Conservation (phyloP, 2,888 invertebrate genomes). For the Agrochola litura region DNA sequence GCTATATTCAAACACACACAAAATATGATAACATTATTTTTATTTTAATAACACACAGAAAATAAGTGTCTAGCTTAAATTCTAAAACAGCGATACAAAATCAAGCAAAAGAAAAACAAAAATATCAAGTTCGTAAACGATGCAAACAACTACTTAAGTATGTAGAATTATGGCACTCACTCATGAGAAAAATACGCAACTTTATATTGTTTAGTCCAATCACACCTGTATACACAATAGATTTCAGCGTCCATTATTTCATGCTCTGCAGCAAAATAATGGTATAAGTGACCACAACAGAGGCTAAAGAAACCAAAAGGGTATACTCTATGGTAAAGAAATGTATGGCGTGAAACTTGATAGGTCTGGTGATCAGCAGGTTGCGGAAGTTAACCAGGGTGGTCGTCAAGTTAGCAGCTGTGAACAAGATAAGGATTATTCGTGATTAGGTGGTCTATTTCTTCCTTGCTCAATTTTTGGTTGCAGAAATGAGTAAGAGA, state of each 20-base stretch:
- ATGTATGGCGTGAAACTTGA: constrained; percentile 72
- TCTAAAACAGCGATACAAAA: not conserved
- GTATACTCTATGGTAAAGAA: constrained; percentile 76
- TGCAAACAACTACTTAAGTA: too few species aligned
- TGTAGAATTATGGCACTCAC: not conserved
- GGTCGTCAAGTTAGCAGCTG: constrained; percentile 50
- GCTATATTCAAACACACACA: not conserved
- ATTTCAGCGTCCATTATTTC: constrained; percentile 7
- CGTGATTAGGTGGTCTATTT: too few species aligned
- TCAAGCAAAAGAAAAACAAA: too few species aligned
- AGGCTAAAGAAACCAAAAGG: constrained; percentile 73
- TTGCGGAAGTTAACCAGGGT: constrained; percentile 60
- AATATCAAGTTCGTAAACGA: too few species aligned
- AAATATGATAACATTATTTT: not conserved
- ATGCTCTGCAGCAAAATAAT: constrained; percentile 74
- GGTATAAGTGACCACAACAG: constrained; percentile 77
- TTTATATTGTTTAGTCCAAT: not conserved
- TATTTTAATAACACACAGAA: not conserved
- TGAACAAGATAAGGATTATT: constrained; percentile 7
- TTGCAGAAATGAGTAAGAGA: not conserved
- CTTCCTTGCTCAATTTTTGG: not conserved
- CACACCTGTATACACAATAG: not conserved
- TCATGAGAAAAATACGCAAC: not conserved
- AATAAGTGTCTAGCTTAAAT: not conserved
- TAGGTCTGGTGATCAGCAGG: constrained; percentile 63